Conservation (phyloP, 2,797 vertebrate species). For the Rhinogobio ventralis region DNA sequence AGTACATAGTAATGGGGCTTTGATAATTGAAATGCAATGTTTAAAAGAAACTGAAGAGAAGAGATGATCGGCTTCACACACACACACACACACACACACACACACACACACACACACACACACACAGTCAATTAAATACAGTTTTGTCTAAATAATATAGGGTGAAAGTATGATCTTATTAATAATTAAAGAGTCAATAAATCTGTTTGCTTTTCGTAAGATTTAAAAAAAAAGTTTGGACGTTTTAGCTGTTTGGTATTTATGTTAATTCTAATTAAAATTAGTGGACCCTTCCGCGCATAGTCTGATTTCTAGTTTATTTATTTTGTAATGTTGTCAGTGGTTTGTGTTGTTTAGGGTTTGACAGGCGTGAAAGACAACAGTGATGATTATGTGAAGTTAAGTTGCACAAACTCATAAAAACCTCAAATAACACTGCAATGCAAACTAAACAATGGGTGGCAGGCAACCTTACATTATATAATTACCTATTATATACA, state of each 20-base stretch:
- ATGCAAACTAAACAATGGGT: background rate
- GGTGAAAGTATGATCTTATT: background rate
- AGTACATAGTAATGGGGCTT: background rate
- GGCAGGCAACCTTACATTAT: background rate
- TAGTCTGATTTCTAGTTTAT: background rate
- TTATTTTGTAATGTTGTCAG: background rate
- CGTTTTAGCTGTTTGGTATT: background rate
- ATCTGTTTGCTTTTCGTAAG: background rate
- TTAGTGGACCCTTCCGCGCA: background rate
- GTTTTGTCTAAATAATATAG: background rate
- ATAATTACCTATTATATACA: background rate
- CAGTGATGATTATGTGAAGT: slow-evolving; percentile 66
- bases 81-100: too few relatives aligned
- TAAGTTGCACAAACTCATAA: slow-evolving; percentile 59
- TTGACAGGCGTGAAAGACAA: slow-evolving; percentile 66
- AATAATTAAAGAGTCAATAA: background rate
- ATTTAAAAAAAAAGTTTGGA: background rate
- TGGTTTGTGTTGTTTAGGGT: slow-evolving; percentile 41
- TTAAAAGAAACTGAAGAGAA: background rate
- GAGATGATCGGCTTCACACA: background rate
- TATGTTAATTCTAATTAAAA: background rate
- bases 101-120: too few relatives aligned
- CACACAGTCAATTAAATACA: background rate
- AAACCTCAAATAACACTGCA: slow-evolving; percentile 54
- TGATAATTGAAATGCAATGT: too few relatives aligned